A percentile compares a stretch with the other conserved stretches of the same genome.
phyloP scores from a whole-genome alignment of 2,113 vertebrate species.

The Uria lomvia region DNA sequence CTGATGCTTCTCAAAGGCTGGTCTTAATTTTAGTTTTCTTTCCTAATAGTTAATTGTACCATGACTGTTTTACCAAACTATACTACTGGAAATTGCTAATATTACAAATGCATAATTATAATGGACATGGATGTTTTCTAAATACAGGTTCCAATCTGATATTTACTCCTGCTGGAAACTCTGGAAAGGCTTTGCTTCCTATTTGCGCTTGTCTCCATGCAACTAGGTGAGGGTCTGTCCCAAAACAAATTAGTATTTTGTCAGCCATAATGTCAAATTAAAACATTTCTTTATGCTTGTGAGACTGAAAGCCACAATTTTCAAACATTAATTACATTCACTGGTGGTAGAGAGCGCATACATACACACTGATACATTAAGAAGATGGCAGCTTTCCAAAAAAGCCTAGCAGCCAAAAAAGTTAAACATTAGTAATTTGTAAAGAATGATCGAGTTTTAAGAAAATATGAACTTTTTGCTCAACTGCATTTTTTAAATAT shows the following conservation, averaged over 20 bases:
- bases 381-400: constrained; percentile 44
- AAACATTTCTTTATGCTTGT: constrained; percentile 57
- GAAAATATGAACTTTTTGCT: constrained; percentile 40
- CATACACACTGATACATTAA: constrained; percentile 37
- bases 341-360: background rate
- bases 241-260: constrained; percentile 63
- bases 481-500: constrained; percentile 13
- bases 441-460: background rate
- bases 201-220: background rate
- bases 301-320: constrained; percentile 64
- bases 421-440: constrained; percentile 25
- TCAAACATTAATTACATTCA: constrained; percentile 61
- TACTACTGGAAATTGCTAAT: background rate
- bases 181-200: background rate
- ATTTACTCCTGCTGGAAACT: constrained; percentile 19
- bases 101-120: background rate
- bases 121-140: background rate
- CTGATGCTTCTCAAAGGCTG: background rate
- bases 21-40: background rate
- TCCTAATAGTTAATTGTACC: background rate
- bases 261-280: constrained; percentile 61
- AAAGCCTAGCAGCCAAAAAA: constrained; percentile 15
- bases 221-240: constrained; percentile 42
- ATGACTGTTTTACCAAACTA: background rate
- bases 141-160: background rate